Percentiles rank a stretch among this genome's conserved stretches.
Evolutionary conservation across 1,140 invertebrate genomes (phyloP).

Genomic region (Yoshiicerus persimilis): DNA sequence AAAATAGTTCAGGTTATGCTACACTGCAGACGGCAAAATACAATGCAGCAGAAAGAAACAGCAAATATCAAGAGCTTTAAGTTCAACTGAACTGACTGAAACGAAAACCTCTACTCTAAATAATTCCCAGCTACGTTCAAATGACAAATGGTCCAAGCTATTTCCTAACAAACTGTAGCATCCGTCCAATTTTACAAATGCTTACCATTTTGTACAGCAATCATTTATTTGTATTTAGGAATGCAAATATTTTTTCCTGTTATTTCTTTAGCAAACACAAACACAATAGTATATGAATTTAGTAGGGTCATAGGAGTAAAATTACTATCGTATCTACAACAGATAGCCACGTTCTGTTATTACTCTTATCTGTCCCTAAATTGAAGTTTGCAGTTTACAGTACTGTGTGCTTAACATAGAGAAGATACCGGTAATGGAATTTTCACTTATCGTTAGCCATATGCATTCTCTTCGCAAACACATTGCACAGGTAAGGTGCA

Average conservation of each 20-base stretch:
- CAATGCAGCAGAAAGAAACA: neutral
- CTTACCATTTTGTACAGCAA: neutral
- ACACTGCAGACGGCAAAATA: neutral
- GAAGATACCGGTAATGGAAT: neutral
- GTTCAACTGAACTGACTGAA: neutral
- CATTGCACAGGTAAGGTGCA: neutral
- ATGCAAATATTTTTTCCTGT: too few species aligned
- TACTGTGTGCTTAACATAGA: too few species aligned
- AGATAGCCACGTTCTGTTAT: too few species aligned
- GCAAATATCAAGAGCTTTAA: neutral
- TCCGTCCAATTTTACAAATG: neutral
- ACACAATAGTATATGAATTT: too few species aligned
- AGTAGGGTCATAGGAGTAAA: too few species aligned
- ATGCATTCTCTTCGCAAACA: neutral
- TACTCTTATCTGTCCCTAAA: too few species aligned
- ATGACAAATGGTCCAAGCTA: neutral
- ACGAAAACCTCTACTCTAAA: neutral
- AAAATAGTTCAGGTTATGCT: neutral
- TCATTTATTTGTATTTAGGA: too few species aligned
- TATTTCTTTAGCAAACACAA: too few species aligned
- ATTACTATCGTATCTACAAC: too few species aligned
- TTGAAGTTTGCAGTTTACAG: too few species aligned
- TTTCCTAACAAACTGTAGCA: neutral
- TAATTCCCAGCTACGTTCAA: neutral
- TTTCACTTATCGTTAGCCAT: neutral